Conservation (phyloP, 2,888 invertebrate species). For the Rotaria magnacalcarata region DNA sequence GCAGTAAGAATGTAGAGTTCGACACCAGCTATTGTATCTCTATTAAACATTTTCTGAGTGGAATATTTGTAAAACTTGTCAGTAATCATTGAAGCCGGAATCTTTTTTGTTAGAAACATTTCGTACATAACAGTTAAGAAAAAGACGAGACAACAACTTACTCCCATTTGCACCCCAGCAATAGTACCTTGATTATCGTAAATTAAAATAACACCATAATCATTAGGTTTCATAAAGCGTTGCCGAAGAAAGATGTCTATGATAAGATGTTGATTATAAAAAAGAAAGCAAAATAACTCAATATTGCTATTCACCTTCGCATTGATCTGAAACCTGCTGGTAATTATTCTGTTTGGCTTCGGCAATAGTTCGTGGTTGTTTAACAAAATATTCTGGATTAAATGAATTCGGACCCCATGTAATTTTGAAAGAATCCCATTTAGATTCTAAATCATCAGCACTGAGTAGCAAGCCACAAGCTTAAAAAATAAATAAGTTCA, state of each 20-base stretch:
- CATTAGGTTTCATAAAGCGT: constrained; percentile 51
- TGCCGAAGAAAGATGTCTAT: constrained; percentile 51
- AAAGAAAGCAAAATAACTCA: background rate
- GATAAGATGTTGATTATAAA: background rate
- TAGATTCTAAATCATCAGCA: background rate
- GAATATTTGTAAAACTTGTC: background rate
- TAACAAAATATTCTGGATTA: constrained; percentile 46
- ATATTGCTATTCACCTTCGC: constrained; percentile 47
- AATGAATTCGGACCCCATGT: constrained; percentile 44
- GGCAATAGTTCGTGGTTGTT: constrained; percentile 48
- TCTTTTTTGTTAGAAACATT: background rate
- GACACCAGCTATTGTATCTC: background rate
- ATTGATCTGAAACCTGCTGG: constrained; percentile 47
- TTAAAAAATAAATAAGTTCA: no score
- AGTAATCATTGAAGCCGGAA: background rate
- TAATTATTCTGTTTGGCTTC: constrained; percentile 49
- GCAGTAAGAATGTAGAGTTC: constrained; percentile 49
- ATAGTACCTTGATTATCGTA: constrained; percentile 56
- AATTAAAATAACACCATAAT: constrained; percentile 53
- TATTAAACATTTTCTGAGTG: background rate
- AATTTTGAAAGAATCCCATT: constrained; percentile 43
- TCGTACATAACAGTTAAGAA: background rate
- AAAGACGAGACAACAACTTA: constrained; percentile 45
- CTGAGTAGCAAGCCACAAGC: background rate
- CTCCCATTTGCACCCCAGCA: constrained; percentile 56